Evolutionary conservation across 2,797 vertebrate genomes (phyloP).

Genomic region (Tenualosa thibaudeaui): DNA sequence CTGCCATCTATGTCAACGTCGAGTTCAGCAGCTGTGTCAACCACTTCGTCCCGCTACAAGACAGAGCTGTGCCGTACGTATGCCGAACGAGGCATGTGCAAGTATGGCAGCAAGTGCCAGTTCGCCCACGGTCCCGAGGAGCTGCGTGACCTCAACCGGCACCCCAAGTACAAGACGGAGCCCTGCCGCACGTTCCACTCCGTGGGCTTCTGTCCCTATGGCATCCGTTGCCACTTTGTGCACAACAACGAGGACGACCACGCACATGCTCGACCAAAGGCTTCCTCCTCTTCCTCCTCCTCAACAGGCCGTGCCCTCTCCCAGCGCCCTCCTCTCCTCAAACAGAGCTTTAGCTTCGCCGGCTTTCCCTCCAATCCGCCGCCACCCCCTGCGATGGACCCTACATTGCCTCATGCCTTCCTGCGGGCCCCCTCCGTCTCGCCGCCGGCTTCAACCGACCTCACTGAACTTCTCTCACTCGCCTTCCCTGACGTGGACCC

Average conservation of each 20-base stretch:
- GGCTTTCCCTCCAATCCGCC: conserved; percentile 69
- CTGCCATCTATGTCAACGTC: conserved; percentile 43
- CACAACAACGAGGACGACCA: conserved; percentile 79
- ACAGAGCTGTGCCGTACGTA: conserved; percentile 82
- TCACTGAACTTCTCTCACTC: conserved; percentile 66
- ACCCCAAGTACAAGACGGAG: conserved; percentile 83
- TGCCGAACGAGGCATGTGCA: conserved; percentile 77
- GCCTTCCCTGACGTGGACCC: conserved; percentile 63
- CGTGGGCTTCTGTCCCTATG: conserved; percentile 82
- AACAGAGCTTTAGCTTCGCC: conserved; percentile 79
- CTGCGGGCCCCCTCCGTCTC: conserved; percentile 46
- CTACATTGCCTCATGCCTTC: conserved; percentile 32
- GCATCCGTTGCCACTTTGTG: conserved; percentile 82
- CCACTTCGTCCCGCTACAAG: conserved; percentile 76
- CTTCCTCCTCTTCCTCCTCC: conserved; percentile 39
- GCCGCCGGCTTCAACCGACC: conserved; percentile 60
- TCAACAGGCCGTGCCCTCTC: conserved; percentile 37
- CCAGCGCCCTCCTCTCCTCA: conserved; percentile 69
- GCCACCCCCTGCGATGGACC: conserved; percentile 43
- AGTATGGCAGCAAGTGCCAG: conserved; percentile 82
- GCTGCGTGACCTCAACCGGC: conserved; percentile 76
- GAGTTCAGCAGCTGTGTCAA: conserved; percentile 50
- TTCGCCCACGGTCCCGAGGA: conserved; percentile 78
- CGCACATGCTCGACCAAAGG: conserved; percentile 29
- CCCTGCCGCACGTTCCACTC: conserved; percentile 82